phyloP scores from a whole-genome alignment of 2,888 invertebrate genomes.

The Steinernema carpocapsae region DNA sequence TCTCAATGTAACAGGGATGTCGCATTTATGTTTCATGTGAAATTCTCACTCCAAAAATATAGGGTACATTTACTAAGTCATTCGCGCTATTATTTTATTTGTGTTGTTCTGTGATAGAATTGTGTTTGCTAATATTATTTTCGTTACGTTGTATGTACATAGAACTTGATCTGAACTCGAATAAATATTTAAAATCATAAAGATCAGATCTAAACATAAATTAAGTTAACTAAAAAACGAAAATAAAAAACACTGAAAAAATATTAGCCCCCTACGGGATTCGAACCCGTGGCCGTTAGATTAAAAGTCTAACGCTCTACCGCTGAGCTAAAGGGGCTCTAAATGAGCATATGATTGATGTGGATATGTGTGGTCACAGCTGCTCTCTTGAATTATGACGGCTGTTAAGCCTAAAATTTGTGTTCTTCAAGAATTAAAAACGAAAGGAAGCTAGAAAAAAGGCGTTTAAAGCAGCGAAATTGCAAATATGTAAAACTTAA shows the following conservation, averaged over 20 bases:
- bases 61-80: slow-evolving; percentile 9
- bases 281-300: no score
- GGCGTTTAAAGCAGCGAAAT: no score
- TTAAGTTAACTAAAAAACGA: neutral
- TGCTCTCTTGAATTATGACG: no score
- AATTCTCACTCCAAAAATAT: neutral
- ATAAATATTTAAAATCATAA: no score
- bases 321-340: no score
- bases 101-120: neutral
- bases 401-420: no score
- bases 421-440: neutral
- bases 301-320: no score
- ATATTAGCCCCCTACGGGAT: no score
- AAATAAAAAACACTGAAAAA: neutral
- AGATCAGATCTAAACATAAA: no score
- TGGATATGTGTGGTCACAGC: no score
- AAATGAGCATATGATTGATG: neutral
- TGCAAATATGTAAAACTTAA: neutral
- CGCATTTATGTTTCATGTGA: neutral
- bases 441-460: no score
- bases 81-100: neutral
- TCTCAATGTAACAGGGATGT: slow-evolving; percentile 74
- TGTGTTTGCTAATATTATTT: neutral
- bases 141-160: slow-evolving; percentile 8
- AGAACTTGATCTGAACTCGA: neutral